Conservation (phyloP, 2,797 vertebrate species). For the Ceryle rudis region DNA sequence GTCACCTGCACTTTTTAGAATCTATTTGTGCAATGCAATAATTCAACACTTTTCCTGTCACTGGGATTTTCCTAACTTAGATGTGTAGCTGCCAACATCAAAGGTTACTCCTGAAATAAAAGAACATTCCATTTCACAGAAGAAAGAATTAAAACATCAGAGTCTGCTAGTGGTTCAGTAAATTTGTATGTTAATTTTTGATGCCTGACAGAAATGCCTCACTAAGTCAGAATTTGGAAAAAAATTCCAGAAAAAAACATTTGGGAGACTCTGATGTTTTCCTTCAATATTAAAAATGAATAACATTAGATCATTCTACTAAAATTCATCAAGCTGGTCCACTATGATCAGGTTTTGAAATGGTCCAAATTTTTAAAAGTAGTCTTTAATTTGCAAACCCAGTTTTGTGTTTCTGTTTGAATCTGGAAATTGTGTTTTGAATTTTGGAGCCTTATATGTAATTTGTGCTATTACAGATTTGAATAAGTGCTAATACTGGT, state of each 20-base stretch:
- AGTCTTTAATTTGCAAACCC: neutral
- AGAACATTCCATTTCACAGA: constrained; percentile 19
- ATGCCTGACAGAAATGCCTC: constrained; percentile 26
- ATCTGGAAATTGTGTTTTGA: neutral
- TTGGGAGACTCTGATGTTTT: neutral
- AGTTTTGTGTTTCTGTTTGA: neutral
- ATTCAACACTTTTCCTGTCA: neutral
- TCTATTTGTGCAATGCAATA: neutral
- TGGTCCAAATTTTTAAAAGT: neutral
- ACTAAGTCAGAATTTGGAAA: neutral
- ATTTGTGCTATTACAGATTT: neutral
- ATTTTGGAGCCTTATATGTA: neutral
- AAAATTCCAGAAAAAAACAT: neutral
- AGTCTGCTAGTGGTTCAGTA: constrained; percentile 3
- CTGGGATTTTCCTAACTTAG: constrained; percentile 39
- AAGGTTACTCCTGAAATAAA: constrained; percentile 50
- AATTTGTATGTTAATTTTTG: constrained; percentile 21
- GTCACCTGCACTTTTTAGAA: neutral
- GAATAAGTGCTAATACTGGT: neutral
- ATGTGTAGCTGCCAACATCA: constrained; percentile 39
- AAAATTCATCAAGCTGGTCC: neutral
- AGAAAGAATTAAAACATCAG: constrained; percentile 52
- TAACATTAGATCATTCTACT: neutral
- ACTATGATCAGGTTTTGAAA: neutral
- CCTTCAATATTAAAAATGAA: neutral